phyloP scores from a whole-genome alignment of 1,140 invertebrate genomes.

The Cotesia vestalis region DNA sequence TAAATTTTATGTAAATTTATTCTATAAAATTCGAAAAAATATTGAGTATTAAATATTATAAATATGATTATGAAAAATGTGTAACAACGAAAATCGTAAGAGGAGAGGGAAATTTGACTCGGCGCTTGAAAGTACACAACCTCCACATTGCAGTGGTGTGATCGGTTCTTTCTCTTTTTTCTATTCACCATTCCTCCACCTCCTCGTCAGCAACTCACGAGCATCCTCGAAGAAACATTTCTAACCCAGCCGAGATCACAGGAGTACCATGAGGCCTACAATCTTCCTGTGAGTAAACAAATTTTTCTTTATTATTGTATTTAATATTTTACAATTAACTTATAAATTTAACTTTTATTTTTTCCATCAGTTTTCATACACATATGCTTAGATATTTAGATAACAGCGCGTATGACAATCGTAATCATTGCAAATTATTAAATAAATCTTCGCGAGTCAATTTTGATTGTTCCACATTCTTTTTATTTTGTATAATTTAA shows the following conservation, averaged over 20 bases:
- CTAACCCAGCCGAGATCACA: constrained; percentile 36
- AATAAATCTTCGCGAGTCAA: too few relatives aligned
- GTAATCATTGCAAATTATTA: too few relatives aligned
- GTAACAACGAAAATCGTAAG: constrained; percentile 55
- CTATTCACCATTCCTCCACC: constrained; percentile 50
- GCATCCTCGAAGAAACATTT: constrained; percentile 34
- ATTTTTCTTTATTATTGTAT: neutral
- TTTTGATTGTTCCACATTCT: neutral
- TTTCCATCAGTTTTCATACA: neutral
- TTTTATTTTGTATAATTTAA: constrained; percentile 15
- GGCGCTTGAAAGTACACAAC: constrained; percentile 60
- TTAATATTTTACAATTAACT: neutral
- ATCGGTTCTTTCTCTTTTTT: constrained; percentile 52
- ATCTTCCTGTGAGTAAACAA: constrained; percentile 52
- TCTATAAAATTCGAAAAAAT: too few relatives aligned
- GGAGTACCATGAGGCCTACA: constrained; percentile 49
- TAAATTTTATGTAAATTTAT: too few relatives aligned
- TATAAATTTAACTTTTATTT: neutral
- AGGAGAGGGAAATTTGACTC: constrained; percentile 54
- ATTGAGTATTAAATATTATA: neutral
- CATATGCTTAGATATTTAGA: too few relatives aligned
- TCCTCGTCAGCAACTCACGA: constrained; percentile 44
- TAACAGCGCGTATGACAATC: too few relatives aligned
- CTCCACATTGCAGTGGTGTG: constrained; percentile 58
- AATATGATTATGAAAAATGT: constrained; percentile 47